Evolutionary conservation across 2,888 invertebrate species (phyloP), one percentile per base, ranked within the genome.

Genomic region (Frankliniella fusca): DNA sequence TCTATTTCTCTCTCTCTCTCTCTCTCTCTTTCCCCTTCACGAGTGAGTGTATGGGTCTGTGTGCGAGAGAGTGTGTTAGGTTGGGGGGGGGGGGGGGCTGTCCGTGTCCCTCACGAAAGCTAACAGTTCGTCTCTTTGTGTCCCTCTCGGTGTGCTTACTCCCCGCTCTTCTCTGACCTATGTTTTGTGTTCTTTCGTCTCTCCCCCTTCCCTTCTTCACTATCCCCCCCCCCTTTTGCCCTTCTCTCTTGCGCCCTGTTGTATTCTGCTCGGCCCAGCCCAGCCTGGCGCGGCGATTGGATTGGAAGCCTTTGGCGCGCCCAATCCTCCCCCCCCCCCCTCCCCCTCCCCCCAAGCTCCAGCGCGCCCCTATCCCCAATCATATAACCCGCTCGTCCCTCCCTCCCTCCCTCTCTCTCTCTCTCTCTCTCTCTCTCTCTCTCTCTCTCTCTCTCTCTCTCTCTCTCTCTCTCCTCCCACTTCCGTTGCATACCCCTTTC

Each of bases 231-330:
- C 54, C 54, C 8, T 9, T 18, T 9, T 61, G 18, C 61, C 61
- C 18, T 18, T 61, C 61, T 20, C 61, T 61, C 61, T 61, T 20
- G 18, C 61, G 61, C 61, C 20, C 18, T 61, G 61, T n/a, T 61
- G 18, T 38, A n/a, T 61, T n/a, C 61, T 61, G 20, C 61, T 38
- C 38, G 38, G 38, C 61, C 61, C 61, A 7, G 20, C 61, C 61
- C 18, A 20, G 18, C 61, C 15, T 15, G 61, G 20, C 61, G 61
- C 61, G 20, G 61, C 61, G 61, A 61, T 61, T 61, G 61, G 61
- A 61, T 61, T 61, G 61, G 61, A 61, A 61, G 61, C 61, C 61
- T 61, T 61, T 61, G 61, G 61, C 61, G 61, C 61, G 61, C 10
- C n/a, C 15, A 61, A 7, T 70, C 70, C 70, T 70, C 70, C 23